Base-by-base conservation (phyloP, 2,113 vertebrate species). In the Anser cygnoides region DNA sequence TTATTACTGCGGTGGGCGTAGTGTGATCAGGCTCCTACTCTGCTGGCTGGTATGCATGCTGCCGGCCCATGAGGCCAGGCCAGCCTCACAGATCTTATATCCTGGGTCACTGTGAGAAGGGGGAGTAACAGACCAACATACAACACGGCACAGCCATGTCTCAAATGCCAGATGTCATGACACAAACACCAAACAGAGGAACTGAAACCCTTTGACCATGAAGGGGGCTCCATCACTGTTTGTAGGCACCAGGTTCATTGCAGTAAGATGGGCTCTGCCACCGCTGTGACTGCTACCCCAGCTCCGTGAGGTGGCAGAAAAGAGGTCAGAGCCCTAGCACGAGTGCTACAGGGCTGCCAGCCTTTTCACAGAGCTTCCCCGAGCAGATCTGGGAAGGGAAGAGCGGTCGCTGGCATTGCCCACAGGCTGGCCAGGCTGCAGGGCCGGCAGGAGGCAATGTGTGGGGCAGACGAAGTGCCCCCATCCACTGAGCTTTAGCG, bases 201-300 rank as follows among this genome's bases (percentile, higher is more conserved):
- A 10, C 52, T 54, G 1, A 0, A 10, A 2, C 44, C 28, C 70
- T 37, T 52, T 43, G 59, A 19, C 82, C 6, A 9, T 58, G 11
- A 20, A 18, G 25, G 4, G 20, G 15, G 54, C 37, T 31, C 13
- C 2, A 0, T 37, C 61, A 23, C 20, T 55, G 44, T 21, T 62
- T 59, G 20, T 14, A 11, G 61, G 11, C 1, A 1, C 13, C 29
- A 41, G 26, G 11, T 74, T 63, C 50, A 16, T 23, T 59, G 35
- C 65, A 68, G 61, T 4, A 8, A 10, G 15, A 46, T 44, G 26
- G 62, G 44, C n/a, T 33, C 62, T 88, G 20, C 28, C 8, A 6
- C n/a, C 2, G 0, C 39, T 63, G 76, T 17, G 70, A 55, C 33
- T 0, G 0, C 25, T 91, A 15, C 3, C 25, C 37, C n/a, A 59